phyloP scores from a whole-genome alignment of 2,888 invertebrate species.

The Blera fallax region DNA sequence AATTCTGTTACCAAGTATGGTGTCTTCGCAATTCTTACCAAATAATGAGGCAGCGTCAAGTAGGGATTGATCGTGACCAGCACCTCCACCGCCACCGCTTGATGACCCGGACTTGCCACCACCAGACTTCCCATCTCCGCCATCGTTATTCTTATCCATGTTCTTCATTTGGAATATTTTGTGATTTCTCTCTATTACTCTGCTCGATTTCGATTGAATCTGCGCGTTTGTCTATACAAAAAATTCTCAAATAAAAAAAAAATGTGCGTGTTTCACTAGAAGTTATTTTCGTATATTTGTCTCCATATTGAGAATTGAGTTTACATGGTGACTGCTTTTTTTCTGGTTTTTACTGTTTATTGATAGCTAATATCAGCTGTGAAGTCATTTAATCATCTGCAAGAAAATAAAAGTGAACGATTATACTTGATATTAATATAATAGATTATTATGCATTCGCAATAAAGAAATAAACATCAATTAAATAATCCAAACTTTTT shows the following conservation, averaged over 20 bases:
- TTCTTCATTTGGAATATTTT: constrained; percentile 75
- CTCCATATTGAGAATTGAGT: constrained; percentile 57
- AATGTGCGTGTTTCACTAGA: constrained; percentile 49
- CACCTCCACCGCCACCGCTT: constrained; percentile 76
- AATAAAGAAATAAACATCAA: constrained; percentile 32
- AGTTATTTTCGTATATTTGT: constrained; percentile 61
- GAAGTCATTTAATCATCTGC: constrained; percentile 51
- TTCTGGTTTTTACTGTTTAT: neutral
- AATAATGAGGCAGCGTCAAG: constrained; percentile 91
- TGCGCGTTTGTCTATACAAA: neutral
- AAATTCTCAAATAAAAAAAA: constrained; percentile 33
- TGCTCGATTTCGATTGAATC: constrained; percentile 17
- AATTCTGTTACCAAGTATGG: constrained; percentile 81
- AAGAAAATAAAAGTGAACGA: neutral
- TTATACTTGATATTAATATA: neutral
- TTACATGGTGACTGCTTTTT: constrained; percentile 49
- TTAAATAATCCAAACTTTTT: constrained; percentile 34
- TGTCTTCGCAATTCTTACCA: constrained; percentile 80
- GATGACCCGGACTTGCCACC: constrained; percentile 80
- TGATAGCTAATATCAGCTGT: constrained; percentile 32
- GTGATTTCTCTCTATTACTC: constrained; percentile 4
- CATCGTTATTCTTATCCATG: constrained; percentile 92
- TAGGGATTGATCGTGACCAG: constrained; percentile 86
- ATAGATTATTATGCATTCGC: constrained; percentile 15
- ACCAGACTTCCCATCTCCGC: constrained; percentile 80